These are phyloP conservation scores for Mycalesis mineus DNA, from an alignment of 2,888 invertebrate species.

Conservation along the genomic window DNA sequence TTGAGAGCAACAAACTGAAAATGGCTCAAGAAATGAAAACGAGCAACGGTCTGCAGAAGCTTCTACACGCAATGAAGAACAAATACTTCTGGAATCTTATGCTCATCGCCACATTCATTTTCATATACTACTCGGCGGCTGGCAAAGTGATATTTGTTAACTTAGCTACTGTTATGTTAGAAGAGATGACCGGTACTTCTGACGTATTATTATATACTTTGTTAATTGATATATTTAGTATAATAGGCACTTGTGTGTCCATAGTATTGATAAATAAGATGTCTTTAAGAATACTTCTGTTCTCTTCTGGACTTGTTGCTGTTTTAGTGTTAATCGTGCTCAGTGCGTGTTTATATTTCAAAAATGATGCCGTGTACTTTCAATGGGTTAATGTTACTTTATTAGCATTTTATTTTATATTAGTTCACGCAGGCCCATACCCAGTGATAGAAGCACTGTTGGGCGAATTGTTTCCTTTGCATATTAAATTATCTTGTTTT, in stretches of 20 bases:
- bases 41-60: background rate
- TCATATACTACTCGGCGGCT: conserved; percentile 15
- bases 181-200: conserved; percentile 10
- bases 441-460: conserved; percentile 11
- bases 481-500: conserved; percentile 12
- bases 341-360: conserved; percentile 7
- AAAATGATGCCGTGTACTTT: background rate
- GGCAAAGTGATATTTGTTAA: conserved; percentile 19
- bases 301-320: background rate
- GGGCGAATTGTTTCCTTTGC: conserved; percentile 13
- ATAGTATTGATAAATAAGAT: conserved; percentile 3
- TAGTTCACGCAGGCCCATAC: conserved; percentile 9
- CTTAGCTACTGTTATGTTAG: conserved; percentile 9
- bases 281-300: conserved; percentile 11
- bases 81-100: conserved; percentile 24
- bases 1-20: background rate
- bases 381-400: conserved; percentile 12
- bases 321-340: conserved; percentile 1
- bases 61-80: background rate
- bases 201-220: conserved; percentile 12
- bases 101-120: background rate
- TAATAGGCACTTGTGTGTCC: conserved; percentile 4
- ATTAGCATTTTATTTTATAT: conserved; percentile 10
- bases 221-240: background rate
- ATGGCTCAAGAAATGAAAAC: background rate